phyloP scores from a whole-genome alignment of 1,140 invertebrate species.

The Spodoptera frugiperda region DNA sequence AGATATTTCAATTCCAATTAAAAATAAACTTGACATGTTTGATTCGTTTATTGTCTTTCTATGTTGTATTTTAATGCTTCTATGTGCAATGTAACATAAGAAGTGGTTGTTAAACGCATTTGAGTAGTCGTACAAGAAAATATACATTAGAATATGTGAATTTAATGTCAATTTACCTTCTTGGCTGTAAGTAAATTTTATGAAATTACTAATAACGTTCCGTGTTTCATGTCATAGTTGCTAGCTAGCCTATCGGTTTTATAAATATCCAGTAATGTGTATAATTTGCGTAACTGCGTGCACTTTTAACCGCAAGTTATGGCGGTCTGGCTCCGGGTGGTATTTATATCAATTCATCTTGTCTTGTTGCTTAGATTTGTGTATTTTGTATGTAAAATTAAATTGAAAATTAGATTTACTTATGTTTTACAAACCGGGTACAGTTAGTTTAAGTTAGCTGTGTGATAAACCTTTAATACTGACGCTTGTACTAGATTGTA shows the following conservation, averaged over 20 bases:
- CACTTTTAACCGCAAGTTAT: conserved; percentile 7
- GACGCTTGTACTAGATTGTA: too few relatives aligned
- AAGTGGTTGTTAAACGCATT: not conserved
- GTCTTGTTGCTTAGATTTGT: not conserved
- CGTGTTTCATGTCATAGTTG: not conserved
- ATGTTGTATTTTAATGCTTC: too few relatives aligned
- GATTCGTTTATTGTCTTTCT: too few relatives aligned
- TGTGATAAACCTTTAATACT: too few relatives aligned
- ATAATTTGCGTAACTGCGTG: conserved; percentile 10
- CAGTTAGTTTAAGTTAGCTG: too few relatives aligned
- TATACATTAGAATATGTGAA: not conserved
- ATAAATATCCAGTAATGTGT: not conserved
- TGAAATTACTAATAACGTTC: not conserved
- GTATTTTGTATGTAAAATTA: not conserved
- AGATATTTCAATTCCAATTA: too few relatives aligned
- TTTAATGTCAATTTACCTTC: not conserved
- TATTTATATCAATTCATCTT: conserved; percentile 5
- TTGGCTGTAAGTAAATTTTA: not conserved
- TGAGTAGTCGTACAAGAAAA: not conserved
- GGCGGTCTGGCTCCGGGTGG: not conserved
- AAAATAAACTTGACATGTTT: too few relatives aligned
- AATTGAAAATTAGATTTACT: not conserved
- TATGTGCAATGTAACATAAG: not conserved
- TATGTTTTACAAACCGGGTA: too few relatives aligned
- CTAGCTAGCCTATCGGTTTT: not conserved